A percentile compares a stretch with the other conserved stretches of the same genome.
Evolutionary conservation across 2,888 invertebrate genomes (phyloP).

Genomic region (Colletes collaris): DNA sequence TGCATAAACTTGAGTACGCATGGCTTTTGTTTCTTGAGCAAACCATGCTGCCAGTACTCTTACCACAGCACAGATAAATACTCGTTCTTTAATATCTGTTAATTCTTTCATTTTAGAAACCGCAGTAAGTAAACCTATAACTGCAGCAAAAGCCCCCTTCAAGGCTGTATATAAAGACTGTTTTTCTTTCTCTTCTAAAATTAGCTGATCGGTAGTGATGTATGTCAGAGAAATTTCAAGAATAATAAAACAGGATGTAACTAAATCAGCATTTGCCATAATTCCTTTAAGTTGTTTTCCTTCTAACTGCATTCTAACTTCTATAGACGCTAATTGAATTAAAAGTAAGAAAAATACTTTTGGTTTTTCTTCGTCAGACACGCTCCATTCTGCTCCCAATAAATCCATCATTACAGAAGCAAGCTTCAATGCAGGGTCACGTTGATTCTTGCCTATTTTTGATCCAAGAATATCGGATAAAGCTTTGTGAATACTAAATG

Average conservation of each 20-base stretch:
- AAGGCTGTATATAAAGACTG: constrained; percentile 95
- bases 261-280: constrained; percentile 89
- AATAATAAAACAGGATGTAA: constrained; percentile 93
- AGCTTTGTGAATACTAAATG: constrained; percentile 91
- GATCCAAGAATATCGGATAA: constrained; percentile 93
- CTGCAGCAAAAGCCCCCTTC: constrained; percentile 94
- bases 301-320: constrained; percentile 97
- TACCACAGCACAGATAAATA: constrained; percentile 93
- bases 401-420: constrained; percentile 92
- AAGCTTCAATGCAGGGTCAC: constrained; percentile 94
- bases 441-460: constrained; percentile 93
- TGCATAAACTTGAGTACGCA: constrained; percentile 92
- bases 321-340: constrained; percentile 94
- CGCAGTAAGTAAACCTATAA: constrained; percentile 89
- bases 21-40: constrained; percentile 94
- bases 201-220: constrained; percentile 91
- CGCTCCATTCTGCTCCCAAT: constrained; percentile 93
- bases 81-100: constrained; percentile 88
- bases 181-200: constrained; percentile 95
- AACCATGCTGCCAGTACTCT: constrained; percentile 94
- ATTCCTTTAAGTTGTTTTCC: constrained; percentile 92
- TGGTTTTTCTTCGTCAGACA: constrained; percentile 91
- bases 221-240: constrained; percentile 91
- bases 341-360: constrained; percentile 92
- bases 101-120: constrained; percentile 90